A percentile compares a stretch with the other conserved stretches of the same genome.
These are phyloP conservation scores for Mystacornis crossleyi DNA, from an alignment of 2,113 vertebrate genomes.

Conservation along the genomic window DNA sequence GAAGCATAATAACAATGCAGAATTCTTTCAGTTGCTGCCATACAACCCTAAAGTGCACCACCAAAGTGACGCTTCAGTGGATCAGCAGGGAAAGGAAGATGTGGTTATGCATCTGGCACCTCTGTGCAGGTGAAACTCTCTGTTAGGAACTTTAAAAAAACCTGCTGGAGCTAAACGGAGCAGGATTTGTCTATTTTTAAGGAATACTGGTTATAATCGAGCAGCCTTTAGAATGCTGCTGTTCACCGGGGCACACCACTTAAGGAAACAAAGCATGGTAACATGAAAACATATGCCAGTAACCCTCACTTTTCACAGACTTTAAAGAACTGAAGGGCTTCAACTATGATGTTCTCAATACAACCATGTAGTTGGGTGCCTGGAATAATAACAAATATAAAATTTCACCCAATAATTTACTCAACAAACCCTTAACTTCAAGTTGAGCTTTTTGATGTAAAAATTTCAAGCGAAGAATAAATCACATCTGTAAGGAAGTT, in stretches of 20 bases:
- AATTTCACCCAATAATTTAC: conserved; percentile 1
- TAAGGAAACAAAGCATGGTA: background rate
- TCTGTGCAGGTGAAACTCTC: background rate
- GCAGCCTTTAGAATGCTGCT: background rate
- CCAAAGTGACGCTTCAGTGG: background rate
- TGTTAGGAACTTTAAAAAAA: background rate
- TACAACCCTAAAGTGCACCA: background rate
- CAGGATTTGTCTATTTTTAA: background rate
- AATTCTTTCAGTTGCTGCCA: background rate
- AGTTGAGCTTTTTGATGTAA: conserved; percentile 11
- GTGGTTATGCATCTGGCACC: background rate
- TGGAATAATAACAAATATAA: background rate
- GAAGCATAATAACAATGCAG: background rate
- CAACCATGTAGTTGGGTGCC: background rate
- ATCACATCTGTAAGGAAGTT: background rate
- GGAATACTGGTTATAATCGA: background rate
- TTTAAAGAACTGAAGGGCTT: background rate
- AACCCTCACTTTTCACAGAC: background rate
- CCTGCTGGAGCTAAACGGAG: background rate
- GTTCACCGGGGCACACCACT: background rate
- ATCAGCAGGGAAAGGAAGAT: background rate
- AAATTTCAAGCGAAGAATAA: background rate
- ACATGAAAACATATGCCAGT: background rate
- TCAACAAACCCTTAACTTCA: background rate
- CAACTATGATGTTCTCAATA: background rate